Conservation (phyloP, 2,113 vertebrate genomes). For the Eretmochelys imbricata region DNA sequence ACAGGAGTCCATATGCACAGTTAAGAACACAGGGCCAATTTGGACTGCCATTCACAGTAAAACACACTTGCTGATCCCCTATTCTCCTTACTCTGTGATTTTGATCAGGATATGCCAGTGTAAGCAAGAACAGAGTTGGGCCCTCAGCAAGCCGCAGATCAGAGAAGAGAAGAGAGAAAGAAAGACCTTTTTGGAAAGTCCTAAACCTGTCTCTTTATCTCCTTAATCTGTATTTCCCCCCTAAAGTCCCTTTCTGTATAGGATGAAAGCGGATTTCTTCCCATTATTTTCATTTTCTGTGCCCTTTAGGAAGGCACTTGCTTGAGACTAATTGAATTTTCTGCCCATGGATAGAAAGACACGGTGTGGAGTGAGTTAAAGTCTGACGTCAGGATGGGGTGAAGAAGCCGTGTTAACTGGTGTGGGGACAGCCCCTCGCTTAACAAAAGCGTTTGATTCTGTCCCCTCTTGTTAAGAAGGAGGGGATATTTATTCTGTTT, state of each 20-base stretch:
- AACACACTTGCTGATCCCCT: not conserved
- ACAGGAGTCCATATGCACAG: not conserved
- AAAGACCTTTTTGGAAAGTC: not conserved
- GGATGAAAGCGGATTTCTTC: slow-evolving; percentile 69
- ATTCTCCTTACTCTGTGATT: fast-evolving
- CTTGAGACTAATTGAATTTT: slow-evolving; percentile 89
- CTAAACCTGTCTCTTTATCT: slow-evolving; percentile 68
- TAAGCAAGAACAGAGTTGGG: not conserved
- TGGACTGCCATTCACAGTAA: not conserved
- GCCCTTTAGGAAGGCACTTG: slow-evolving; percentile 81
- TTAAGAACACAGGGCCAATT: not conserved
- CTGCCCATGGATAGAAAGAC: slow-evolving; percentile 78
- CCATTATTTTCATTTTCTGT: slow-evolving; percentile 70
- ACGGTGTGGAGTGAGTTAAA: slow-evolving; percentile 71
- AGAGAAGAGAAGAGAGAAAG: not conserved
- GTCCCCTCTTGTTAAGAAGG: slow-evolving; percentile 77
- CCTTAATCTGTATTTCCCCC: slow-evolving; percentile 58
- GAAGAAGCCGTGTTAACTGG: slow-evolving; percentile 75
- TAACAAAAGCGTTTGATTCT: slow-evolving; percentile 76
- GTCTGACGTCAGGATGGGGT: slow-evolving; percentile 64
- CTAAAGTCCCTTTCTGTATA: slow-evolving; percentile 53
- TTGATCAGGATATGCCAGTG: not conserved
- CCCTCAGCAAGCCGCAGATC: not conserved
- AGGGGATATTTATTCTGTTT: slow-evolving; percentile 75
- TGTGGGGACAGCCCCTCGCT: slow-evolving; percentile 74